Conservation (phyloP, 2,113 vertebrate species). For the Cyphomyrus discorhynchus region DNA sequence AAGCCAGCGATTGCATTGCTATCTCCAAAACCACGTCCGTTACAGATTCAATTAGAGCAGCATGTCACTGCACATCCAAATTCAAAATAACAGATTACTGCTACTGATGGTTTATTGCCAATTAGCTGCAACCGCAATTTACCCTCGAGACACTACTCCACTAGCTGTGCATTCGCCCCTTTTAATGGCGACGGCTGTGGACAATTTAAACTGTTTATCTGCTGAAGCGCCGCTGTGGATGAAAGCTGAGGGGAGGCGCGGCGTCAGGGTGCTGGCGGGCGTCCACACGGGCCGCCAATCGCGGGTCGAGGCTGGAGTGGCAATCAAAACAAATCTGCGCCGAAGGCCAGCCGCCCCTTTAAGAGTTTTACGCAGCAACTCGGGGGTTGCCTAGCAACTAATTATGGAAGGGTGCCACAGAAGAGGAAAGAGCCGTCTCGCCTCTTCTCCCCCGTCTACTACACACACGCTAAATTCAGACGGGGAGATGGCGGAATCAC, state of each 20-base stretch:
- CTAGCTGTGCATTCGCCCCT: not conserved
- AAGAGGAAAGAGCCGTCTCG: slow-evolving; percentile 7
- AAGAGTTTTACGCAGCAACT: slow-evolving; percentile 36
- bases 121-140: not conserved
- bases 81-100: not conserved
- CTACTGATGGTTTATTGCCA: slow-evolving; percentile 2
- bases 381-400: slow-evolving; percentile 58
- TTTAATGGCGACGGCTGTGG: not conserved
- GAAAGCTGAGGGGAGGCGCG: not conserved
- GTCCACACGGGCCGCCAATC: not conserved
- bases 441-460: not conserved
- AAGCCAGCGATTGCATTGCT: not conserved
- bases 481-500: not conserved
- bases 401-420: slow-evolving; percentile 26
- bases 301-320: not conserved
- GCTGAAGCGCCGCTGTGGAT: not conserved
- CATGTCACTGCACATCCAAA: not conserved
- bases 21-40: not conserved
- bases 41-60: not conserved
- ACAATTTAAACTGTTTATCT: not conserved
- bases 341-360: slow-evolving; percentile 22
- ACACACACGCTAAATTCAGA: not conserved
- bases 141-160: not conserved
- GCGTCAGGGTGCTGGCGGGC: not conserved
- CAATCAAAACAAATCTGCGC: slow-evolving; percentile 25